Evolutionary conservation across 2,113 vertebrate genomes (phyloP).

Genomic region (Echinops telfairi): DNA sequence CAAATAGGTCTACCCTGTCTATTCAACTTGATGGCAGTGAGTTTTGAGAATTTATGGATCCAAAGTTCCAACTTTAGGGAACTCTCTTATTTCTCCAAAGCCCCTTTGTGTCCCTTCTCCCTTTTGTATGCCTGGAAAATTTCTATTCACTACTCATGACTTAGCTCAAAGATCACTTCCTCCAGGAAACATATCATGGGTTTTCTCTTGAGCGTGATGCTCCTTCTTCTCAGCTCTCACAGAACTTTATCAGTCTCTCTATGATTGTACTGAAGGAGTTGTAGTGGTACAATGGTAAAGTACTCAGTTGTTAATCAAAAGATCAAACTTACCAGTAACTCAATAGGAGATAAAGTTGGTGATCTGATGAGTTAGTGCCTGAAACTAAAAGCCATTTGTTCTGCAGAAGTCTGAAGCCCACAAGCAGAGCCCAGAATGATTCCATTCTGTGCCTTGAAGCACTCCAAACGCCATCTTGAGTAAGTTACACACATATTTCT

Average conservation of each 20-base stretch:
- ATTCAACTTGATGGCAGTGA: too few relatives aligned
- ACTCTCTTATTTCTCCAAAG: slow-evolving; percentile 21
- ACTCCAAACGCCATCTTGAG: too few relatives aligned
- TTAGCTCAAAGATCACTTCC: slow-evolving; percentile 40
- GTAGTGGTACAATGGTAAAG: background rate
- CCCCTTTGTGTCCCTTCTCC: background rate
- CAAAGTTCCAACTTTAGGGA: background rate
- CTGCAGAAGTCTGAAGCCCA: too few relatives aligned
- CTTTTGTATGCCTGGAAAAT: slow-evolving; percentile 10
- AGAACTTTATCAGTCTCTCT: slow-evolving; percentile 15
- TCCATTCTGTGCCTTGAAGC: too few relatives aligned
- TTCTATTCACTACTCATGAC: slow-evolving; percentile 16
- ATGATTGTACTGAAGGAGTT: background rate
- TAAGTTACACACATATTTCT: too few relatives aligned
- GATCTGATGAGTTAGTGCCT: background rate
- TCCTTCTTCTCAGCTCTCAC: background rate
- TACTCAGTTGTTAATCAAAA: background rate
- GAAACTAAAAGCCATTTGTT: too few relatives aligned
- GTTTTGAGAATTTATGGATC: background rate
- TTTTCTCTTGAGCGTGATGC: slow-evolving; percentile 2
- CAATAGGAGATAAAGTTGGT: background rate
- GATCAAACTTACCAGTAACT: background rate
- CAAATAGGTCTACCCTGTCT: too few relatives aligned
- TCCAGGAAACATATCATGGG: slow-evolving; percentile 15
- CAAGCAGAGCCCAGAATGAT: too few relatives aligned